These are phyloP conservation scores for Notarius lentiginosus DNA, from an alignment of 2,113 vertebrate species.

Conservation along the genomic window DNA sequence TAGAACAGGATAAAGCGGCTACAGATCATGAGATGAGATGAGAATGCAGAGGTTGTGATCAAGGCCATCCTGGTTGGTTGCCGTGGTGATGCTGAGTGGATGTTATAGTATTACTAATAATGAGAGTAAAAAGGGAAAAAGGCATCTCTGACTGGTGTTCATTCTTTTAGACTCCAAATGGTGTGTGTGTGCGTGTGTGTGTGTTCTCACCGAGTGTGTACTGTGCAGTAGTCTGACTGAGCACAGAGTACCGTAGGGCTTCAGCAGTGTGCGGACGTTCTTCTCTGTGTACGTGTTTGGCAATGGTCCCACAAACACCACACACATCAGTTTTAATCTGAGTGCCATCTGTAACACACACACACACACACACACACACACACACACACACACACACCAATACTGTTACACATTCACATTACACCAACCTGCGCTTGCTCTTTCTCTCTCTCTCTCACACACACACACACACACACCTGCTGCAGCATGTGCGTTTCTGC, in stretches of 20 bases:
- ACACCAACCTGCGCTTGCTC: no score
- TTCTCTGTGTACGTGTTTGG: background rate
- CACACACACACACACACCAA: background rate
- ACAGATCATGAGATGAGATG: no score
- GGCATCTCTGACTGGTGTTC: no score
- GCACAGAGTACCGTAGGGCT: slow-evolving; percentile 18
- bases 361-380: background rate
- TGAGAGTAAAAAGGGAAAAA: background rate
- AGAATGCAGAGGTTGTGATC: no score
- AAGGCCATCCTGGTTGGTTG: no score
- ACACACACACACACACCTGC: slow-evolving; percentile 30
- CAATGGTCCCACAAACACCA: background rate
- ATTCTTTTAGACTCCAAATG: background rate
- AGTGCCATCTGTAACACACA: slow-evolving; percentile 5
- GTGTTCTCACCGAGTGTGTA: slow-evolving; percentile 28
- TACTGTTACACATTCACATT: background rate
- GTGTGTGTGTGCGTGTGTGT: background rate
- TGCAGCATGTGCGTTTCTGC: slow-evolving; percentile 7
- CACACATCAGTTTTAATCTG: background rate
- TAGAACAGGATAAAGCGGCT: no score
- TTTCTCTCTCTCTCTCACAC: background rate
- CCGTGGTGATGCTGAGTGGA: no score
- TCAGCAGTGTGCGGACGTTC: slow-evolving; percentile 30
- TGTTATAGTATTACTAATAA: background rate
- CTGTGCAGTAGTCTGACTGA: slow-evolving; percentile 15